Evolutionary conservation across 2,888 invertebrate species (phyloP), one percentile per base, ranked within the genome.

Genomic region (Caenorhabditis sulstoni): DNA sequence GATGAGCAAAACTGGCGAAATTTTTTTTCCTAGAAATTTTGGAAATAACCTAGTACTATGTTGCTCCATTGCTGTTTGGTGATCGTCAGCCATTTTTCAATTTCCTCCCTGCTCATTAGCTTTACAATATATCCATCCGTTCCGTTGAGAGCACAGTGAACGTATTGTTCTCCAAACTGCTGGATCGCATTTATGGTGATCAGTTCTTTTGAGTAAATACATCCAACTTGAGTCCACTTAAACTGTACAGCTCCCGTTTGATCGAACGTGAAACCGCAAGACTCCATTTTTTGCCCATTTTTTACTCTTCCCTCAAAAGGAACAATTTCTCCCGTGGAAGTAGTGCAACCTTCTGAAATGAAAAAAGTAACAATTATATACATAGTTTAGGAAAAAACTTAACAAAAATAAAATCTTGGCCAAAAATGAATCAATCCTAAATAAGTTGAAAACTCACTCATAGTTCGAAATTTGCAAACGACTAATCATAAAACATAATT

Each of bases 121-220:
- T 74, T 71, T 5, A 55, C 64, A 4, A 68, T 52, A 50, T 77
- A 77, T 8, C 37, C 39, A 29, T 29, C 22, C 1, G 58, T 59
- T 12, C 67, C 81, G 41, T 81, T 77, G 12, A 50, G 35, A 4
- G 70, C 61, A 62, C 81, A 82, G 44, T 79, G 76, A 14, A 82
- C 66, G 23, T 74, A 79, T 1, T 67, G 52, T 0, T 71, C 74
- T 20, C 53, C 73, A 45, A 82, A 49, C 39, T 73, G 14, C 37
- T 82, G 79, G 68, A 82, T 82, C 18, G 81, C 71, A 52, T 82
- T 79, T 1, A 77, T 64, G 7, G 76, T 68, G 12, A 82, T 65
- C 39, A 66, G 39, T 45, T 82, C 73, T 9, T 66, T 73, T 16
- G 65, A 55, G 18, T 74, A 66, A n/a, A 73, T 52, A 41, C 81